Base-by-base conservation (phyloP, 1,140 invertebrate species). In the Bombus haemorrhoidalis region DNA sequence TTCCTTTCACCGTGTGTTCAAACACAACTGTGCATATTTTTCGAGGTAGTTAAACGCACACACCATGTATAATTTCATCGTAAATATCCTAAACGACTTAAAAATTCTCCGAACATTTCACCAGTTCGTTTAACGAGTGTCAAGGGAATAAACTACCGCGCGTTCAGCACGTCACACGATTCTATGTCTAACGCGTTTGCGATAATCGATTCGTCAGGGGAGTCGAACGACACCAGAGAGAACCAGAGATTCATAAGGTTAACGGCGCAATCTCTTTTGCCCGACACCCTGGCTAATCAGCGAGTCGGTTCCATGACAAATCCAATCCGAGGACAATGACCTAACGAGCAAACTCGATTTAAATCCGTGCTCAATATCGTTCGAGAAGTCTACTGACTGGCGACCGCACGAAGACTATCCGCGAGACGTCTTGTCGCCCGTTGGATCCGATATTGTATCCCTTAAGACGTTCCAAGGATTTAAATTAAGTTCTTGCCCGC, bases 401-500 rank as follows among this genome's bases (percentile, higher is more conserved):
- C 77, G 37, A 34, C 25, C 37, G 62, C 57, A 73, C 69, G 57
- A 37, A 39, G 34, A 47, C 37, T 32, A 64, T 47, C 32, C 34
- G 47, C 47, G 62, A 79, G 79, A 79, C 74, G 75, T 64, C 74
- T 43, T 68, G 87, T 78, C 41, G 22, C 28, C 69, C 59, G 32
- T 57, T 66, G 37, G 77, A 90, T 85, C 89, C 76, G 86, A 90
- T 90, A 90, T 90, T 90, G 83, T 90, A 86, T 90, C 79, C 86
- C 86, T 68, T 86, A 91, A 91, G 87, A 90, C 90, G 92, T 93
- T 92, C 86, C 83, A 72, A 62, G 82, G 86, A 91, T 92, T 91
- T 91, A 88, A 93, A 92, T 93, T 92, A 93, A 92, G 89, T 91
- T 91, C 89, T 91, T 89, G 91, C 87, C 89, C 91, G 73, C 57